A percentile compares a stretch with the other conserved stretches of the same genome.
These are phyloP conservation scores for Lerista edwardsae DNA, from an alignment of 2,797 vertebrate genomes.

Conservation along the genomic window DNA sequence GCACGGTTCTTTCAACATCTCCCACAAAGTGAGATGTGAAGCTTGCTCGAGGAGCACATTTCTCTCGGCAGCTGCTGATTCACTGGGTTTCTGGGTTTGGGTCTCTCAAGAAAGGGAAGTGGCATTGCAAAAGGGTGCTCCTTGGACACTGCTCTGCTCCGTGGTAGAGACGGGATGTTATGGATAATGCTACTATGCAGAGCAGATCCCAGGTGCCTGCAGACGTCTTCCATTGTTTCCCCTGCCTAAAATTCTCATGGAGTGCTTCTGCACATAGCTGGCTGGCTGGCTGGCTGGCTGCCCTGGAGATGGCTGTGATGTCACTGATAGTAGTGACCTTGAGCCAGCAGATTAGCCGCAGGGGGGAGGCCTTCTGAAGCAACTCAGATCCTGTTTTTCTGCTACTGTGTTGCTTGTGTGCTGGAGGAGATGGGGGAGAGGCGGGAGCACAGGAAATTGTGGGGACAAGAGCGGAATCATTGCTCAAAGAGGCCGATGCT, in stretches of 20 bases:
- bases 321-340: constrained; percentile 2
- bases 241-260: not conserved
- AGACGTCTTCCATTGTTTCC: not conserved
- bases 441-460: constrained; percentile 70
- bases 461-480: constrained; percentile 69
- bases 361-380: constrained; percentile 50
- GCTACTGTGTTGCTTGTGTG: constrained; percentile 57
- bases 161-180: not conserved
- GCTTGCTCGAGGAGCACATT: fast-evolving
- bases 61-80: not conserved
- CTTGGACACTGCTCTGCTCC: not conserved
- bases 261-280: fast-evolving
- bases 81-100: not conserved
- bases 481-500: constrained; percentile 64
- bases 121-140: fast-evolving
- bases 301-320: not conserved
- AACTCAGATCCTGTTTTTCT: constrained; percentile 74
- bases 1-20: not conserved
- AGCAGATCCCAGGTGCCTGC: not conserved
- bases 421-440: constrained; percentile 43
- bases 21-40: not conserved
- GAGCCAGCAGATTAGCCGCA: not conserved
- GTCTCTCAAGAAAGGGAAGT: not conserved
- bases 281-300: not conserved
- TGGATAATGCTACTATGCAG: not conserved